phyloP scores from a whole-genome alignment of 1,140 invertebrate genomes.

The Vanessa tameamea region DNA sequence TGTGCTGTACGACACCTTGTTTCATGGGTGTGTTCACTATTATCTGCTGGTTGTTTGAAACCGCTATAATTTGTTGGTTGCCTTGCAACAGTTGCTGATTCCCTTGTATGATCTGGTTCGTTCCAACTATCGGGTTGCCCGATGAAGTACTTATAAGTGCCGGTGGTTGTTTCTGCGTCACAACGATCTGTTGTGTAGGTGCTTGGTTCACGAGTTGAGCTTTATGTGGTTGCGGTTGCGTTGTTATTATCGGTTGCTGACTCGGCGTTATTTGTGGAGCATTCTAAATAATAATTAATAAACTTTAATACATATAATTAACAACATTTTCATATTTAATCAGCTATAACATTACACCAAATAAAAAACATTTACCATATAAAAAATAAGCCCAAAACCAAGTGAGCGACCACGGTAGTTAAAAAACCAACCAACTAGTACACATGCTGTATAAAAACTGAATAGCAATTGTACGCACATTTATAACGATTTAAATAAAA shows the following conservation, averaged over 20 bases:
- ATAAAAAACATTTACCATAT: not conserved
- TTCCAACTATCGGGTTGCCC: constrained; percentile 50
- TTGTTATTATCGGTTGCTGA: constrained; percentile 77
- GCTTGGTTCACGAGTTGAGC: constrained; percentile 70
- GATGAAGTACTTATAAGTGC: constrained; percentile 62
- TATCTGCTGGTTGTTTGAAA: constrained; percentile 72
- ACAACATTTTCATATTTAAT: not conserved
- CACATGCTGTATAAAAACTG: constrained; percentile 7
- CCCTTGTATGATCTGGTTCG: constrained; percentile 60
- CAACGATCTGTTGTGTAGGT: constrained; percentile 67
- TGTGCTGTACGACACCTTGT: constrained; percentile 46
- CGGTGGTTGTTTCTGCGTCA: constrained; percentile 70
- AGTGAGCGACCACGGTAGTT: not conserved
- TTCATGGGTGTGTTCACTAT: constrained; percentile 68
- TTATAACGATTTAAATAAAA: not conserved
- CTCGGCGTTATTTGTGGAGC: constrained; percentile 73
- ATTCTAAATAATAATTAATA: constrained; percentile 50
- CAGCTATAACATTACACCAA: constrained; percentile 5
- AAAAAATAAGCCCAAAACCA: constrained; percentile 21
- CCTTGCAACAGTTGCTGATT: constrained; percentile 68
- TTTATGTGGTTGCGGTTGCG: constrained; percentile 76
- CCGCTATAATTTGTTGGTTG: constrained; percentile 69
- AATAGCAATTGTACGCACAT: not conserved
- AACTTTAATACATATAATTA: not conserved
- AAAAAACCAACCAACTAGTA: constrained; percentile 1